Percentiles rank a stretch among this genome's conserved stretches.
Conservation (phyloP, 2,797 vertebrate species). For the Odontamblyopus lacepedii region DNA sequence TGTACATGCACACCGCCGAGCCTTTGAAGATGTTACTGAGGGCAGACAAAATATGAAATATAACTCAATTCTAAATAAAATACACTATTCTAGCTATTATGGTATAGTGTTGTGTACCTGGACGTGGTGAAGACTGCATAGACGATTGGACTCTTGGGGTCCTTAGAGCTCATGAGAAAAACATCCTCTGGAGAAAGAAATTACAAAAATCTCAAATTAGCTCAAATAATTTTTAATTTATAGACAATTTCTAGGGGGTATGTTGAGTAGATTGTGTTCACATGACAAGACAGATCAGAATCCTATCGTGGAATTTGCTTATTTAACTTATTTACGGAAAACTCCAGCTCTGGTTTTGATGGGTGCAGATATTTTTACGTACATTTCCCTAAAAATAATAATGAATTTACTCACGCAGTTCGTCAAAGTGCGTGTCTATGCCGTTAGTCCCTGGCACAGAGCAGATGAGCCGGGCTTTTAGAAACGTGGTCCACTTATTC, state of each 20-base stretch:
- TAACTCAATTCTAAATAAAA: not conserved
- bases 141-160: constrained; percentile 94
- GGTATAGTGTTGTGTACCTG: constrained; percentile 80
- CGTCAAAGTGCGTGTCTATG: constrained; percentile 98
- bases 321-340: too few species aligned
- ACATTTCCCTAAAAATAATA: too few species aligned
- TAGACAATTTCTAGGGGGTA: too few species aligned
- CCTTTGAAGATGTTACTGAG: constrained; percentile 97
- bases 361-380: too few species aligned
- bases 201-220: not conserved
- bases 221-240: too few species aligned
- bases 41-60: not conserved
- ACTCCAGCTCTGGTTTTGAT: too few species aligned
- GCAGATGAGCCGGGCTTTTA: constrained; percentile 95
- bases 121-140: constrained; percentile 97
- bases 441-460: constrained; percentile 95
- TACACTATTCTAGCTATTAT: too few species aligned
- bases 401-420: constrained; percentile 86
- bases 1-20: constrained; percentile 97
- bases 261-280: too few species aligned
- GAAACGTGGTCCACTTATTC: constrained; percentile 98
- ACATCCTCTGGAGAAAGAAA: constrained; percentile 69
- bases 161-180: constrained; percentile 96
- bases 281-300: too few species aligned
- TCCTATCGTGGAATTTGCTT: too few species aligned